Evolutionary conservation across 2,797 vertebrate genomes (phyloP), one percentile per base, ranked within the genome.

Genomic region (Sebastes diploproa): DNA sequence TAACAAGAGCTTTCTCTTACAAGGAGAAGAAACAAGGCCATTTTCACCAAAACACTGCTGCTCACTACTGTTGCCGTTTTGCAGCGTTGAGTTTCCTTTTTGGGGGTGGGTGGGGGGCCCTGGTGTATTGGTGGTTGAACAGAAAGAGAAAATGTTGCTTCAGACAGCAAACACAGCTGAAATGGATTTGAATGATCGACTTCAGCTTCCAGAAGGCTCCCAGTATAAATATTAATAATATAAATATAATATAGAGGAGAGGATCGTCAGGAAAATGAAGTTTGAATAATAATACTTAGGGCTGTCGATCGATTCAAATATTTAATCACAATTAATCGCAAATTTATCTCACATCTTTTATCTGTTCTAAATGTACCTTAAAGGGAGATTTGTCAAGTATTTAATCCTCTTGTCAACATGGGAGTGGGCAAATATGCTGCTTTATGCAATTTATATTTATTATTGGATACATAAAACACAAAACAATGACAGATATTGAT

Each of bases 1-100:
- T 38, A 85, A 80, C 67, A 76, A 71, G 78, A 75, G 56, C 58
- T 83, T 78, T 72, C 68, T 73, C 72, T 86, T 18, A 58, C 46
- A 42, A 62, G 18, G 25, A 81, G 34, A 38, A 42, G 65, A 50
- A 78, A 70, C 16, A 72, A 83, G 56, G 42, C 77, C 38, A 20
- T 46, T 78, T 76, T 60, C 61, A 52, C 36, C 30, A 69, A 52
- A 75, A 56, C 5, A 5, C 50, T 30, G 46, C 69, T 59, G 59
- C 55, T 76, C 23, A 11, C 18, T 50, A 55, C 54, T 80, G 29
- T 38, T 27, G 10, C 23, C 23, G 2, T 72, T 86, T 83, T 83
- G 42, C 32, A 61, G 55, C 3, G 3, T 2, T 56, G 75, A 74
- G 30, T 1, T 74, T 75, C 27, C 23, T 54, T 36, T 71, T 22